Base-by-base conservation (phyloP, 2,797 vertebrate species). In the Kryptolebias ocellatus region DNA sequence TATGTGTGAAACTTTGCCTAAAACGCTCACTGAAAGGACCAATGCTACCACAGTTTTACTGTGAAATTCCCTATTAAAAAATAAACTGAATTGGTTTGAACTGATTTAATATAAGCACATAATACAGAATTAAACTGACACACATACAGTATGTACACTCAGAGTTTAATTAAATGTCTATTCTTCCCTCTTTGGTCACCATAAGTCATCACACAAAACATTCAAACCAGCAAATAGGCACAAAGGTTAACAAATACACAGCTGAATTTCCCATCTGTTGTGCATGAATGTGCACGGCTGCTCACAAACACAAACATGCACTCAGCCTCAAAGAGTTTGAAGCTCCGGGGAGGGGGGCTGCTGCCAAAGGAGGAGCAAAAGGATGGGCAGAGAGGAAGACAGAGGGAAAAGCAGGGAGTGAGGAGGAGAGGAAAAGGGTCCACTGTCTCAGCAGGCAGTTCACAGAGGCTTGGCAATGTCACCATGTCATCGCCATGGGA, bases 401-500 rank as follows among this genome's bases (percentile, higher is more conserved):
- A 55, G 60, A 67, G 70, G 68, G 64, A 71, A 64, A 62, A 74
- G 56, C 56, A 28, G 73, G 72, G 80, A 70, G 72, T 72, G 77
- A 67, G 76, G 67, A 80, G 64, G 64, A 77, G 70, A 78, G 64
- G 76, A 65, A 75, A 72, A 65, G 75, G 80, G 75, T 82, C 70
- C 76, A 54, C 82, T 80, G 65, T 89, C 90, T 82, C 85, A 39
- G 79, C 87, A 79, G 90, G 84, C 60, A 65, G 83, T 82, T 74
- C 86, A 77, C 67, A 84, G 87, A 88, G 65, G 79, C 81, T 83
- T 83, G 89, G 91, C 90, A 92, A 90, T 90, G 92, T 92, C 89
- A 90, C 89, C 60, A 78, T 93, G 92, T 94, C 91, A 92, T 91
- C 87, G 80, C 78, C 85, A 91, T 89, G 86, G 90, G 85, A 90